Conservation (phyloP, 1,140 invertebrate genomes). For the Orchestia grillus region DNA sequence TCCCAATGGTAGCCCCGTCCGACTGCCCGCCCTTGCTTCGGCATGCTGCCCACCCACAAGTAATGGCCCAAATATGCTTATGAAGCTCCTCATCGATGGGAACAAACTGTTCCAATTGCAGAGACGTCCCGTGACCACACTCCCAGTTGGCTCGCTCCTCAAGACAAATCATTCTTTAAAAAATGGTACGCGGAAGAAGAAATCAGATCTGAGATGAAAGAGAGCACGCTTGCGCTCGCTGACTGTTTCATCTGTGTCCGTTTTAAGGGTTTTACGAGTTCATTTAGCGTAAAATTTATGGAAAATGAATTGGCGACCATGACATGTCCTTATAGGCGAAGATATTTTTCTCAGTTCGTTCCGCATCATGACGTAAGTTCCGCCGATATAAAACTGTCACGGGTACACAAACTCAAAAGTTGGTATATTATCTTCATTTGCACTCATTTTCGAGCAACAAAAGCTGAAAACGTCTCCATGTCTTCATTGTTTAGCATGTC, state of each 20-base stretch:
- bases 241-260: neutral
- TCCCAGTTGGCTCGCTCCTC: neutral
- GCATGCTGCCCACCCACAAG: neutral
- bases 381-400: too few relatives aligned
- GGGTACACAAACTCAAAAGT: too few relatives aligned
- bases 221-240: neutral
- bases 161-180: neutral
- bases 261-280: neutral
- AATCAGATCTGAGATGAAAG: neutral
- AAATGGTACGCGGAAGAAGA: neutral
- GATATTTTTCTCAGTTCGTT: neutral
- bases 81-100: neutral
- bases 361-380: too few relatives aligned
- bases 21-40: neutral
- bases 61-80: conserved; percentile 19
- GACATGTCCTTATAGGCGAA: neutral
- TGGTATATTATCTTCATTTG: too few relatives aligned
- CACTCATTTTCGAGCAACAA: too few relatives aligned
- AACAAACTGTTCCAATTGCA: neutral
- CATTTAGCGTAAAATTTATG: neutral
- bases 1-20: neutral
- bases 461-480: too few relatives aligned
- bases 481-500: too few relatives aligned
- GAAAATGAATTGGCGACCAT: neutral
- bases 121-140: neutral